Conservation (phyloP, 2,888 invertebrate genomes). For the Galerucella calmariensis region DNA sequence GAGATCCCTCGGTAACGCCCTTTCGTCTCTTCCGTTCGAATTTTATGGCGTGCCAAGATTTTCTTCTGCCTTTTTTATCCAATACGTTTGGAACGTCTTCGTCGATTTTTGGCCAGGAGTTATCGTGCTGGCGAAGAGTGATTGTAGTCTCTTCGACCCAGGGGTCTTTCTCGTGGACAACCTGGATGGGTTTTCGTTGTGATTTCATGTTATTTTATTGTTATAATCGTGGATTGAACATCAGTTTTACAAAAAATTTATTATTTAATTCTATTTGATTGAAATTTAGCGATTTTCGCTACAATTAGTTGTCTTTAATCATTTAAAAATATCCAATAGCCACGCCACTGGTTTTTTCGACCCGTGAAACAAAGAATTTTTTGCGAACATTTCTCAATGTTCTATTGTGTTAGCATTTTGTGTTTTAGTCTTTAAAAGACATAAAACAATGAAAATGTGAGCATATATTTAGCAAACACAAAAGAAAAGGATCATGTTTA, state of each 20-base stretch:
- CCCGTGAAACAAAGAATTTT: too few species aligned
- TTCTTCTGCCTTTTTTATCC: conserved; percentile 63
- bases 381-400: too few species aligned
- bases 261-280: too few species aligned
- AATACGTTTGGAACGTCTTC: conserved; percentile 55
- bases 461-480: too few species aligned
- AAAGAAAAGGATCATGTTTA: too few species aligned
- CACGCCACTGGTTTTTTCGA: not conserved
- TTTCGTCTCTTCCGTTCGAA: conserved; percentile 64
- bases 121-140: conserved; percentile 55
- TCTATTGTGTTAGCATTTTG: too few species aligned
- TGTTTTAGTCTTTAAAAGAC: too few species aligned
- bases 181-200: conserved; percentile 51
- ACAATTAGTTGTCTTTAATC: not conserved
- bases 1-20: conserved; percentile 57
- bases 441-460: too few species aligned
- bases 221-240: not conserved
- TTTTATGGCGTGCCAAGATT: conserved; percentile 65
- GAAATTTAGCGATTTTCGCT: too few species aligned
- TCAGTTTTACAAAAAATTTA: not conserved
- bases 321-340: too few species aligned
- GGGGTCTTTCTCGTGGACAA: conserved; percentile 63
- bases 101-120: conserved; percentile 55
- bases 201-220: not conserved
- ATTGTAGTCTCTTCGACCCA: conserved; percentile 59